A percentile compares a stretch with the other conserved stretches of the same genome.
phyloP scores from a whole-genome alignment of 2,113 vertebrate species.

The Labeo catla region DNA sequence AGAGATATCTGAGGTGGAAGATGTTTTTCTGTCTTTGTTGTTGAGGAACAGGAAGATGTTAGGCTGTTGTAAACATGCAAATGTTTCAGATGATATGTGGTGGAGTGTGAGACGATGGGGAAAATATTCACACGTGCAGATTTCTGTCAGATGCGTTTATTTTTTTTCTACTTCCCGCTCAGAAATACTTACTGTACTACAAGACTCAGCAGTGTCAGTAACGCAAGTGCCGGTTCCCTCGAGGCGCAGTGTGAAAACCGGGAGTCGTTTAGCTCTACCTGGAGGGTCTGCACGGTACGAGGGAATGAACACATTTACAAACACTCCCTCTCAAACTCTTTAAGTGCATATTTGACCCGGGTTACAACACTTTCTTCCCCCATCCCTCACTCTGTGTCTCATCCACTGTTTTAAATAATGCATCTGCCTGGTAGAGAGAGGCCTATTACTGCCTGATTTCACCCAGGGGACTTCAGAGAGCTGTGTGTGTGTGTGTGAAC shows the following conservation, averaged over 20 bases:
- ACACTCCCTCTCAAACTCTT: slow-evolving; percentile 31
- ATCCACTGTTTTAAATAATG: slow-evolving; percentile 59
- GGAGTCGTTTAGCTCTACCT: slow-evolving; percentile 9
- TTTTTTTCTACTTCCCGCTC: neutral
- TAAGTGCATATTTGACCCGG: slow-evolving; percentile 53
- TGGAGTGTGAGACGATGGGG: neutral
- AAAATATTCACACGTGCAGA: slow-evolving; percentile 9
- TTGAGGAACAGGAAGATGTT: slow-evolving; percentile 34
- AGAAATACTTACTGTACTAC: slow-evolving; percentile 38
- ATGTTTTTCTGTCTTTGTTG: slow-evolving; percentile 28
- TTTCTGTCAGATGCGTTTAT: slow-evolving; percentile 27
- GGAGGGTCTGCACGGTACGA: neutral
- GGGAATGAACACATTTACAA: slow-evolving; percentile 22
- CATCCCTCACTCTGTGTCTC: slow-evolving; percentile 12
- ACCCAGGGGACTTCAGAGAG: slow-evolving; percentile 49
- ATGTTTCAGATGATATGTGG: slow-evolving; percentile 18
- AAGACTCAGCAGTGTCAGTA: slow-evolving; percentile 33
- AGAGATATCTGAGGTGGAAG: slow-evolving; percentile 34
- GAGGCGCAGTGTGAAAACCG: neutral
- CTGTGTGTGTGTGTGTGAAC: neutral
- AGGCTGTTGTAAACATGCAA: slow-evolving; percentile 39
- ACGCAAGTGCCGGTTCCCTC: neutral
- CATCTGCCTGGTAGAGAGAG: slow-evolving; percentile 51
- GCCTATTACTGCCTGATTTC: slow-evolving; percentile 50
- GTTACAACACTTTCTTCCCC: slow-evolving; percentile 40